phyloP scores from a whole-genome alignment of 2,888 invertebrate genomes.

The Cheilosia vernalis region DNA sequence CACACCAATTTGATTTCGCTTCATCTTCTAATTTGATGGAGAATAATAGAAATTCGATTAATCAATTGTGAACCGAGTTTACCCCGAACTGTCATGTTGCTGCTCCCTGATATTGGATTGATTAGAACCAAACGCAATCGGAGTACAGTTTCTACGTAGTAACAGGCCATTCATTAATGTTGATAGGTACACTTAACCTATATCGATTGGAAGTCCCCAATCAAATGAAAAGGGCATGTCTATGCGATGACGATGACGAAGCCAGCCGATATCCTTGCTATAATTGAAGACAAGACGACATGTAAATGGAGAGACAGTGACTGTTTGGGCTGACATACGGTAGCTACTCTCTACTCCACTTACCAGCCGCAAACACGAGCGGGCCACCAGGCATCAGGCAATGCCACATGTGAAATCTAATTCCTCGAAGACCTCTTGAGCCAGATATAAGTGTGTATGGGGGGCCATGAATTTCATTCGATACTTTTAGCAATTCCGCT shows the following conservation, averaged over 20 bases:
- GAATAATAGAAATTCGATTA: conserved; percentile 74
- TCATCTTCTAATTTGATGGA: conserved; percentile 46
- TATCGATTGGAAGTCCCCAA: conserved; percentile 60
- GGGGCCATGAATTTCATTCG: conserved; percentile 55
- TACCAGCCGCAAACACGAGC: conserved; percentile 46
- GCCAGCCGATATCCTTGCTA: conserved; percentile 48
- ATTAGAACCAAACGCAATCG: conserved; percentile 64
- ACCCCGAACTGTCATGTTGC: conserved; percentile 69
- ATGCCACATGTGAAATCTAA: conserved; percentile 44
- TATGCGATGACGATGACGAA: conserved; percentile 18
- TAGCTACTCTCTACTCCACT: conserved; percentile 43
- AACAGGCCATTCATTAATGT: conserved; percentile 71
- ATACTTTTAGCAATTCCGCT: conserved; percentile 49
- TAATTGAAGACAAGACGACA: conserved; percentile 71
- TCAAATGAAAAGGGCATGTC: conserved; percentile 37
- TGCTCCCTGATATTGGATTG: conserved; percentile 67
- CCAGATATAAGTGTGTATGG: conserved; percentile 15
- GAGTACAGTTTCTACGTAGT: conserved; percentile 59
- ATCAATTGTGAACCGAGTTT: conserved; percentile 69
- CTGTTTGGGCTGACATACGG: conserved; percentile 9
- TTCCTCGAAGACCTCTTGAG: conserved; percentile 34
- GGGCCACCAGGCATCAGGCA: conserved; percentile 29
- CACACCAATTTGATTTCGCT: conserved; percentile 29
- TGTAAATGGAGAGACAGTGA: conserved; percentile 57
- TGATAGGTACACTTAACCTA: conserved; percentile 69